These are phyloP conservation scores for Stramonita haemastoma DNA, from an alignment of 2,888 invertebrate genomes.

Conservation along the genomic window DNA sequence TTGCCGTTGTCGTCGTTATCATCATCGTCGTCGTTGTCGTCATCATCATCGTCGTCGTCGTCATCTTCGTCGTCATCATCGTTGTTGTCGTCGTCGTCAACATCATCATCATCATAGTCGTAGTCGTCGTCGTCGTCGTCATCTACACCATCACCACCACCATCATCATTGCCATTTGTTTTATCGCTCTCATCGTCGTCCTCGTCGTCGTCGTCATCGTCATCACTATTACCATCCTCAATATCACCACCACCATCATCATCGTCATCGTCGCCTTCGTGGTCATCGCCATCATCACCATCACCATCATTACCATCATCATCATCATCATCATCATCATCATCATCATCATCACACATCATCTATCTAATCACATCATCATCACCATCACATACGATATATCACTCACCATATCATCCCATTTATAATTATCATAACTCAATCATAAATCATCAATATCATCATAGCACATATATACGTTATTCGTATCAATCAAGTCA, in stretches of 20 bases:
- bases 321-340: constrained; percentile 29
- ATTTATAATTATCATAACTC: too few species aligned
- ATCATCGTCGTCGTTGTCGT: not conserved
- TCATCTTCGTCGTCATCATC: not conserved
- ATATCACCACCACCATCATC: not conserved
- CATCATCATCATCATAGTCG: not conserved
- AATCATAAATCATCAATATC: too few species aligned
- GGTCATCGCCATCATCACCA: not conserved
- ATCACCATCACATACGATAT: constrained; percentile 5
- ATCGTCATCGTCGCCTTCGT: constrained; percentile 30
- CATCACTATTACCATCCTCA: too few species aligned
- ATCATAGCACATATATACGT: too few species aligned
- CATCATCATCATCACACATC: not conserved
- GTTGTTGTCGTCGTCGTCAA: not conserved
- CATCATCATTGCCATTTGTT: not conserved
- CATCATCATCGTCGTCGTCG: not conserved
- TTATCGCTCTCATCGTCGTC: not conserved
- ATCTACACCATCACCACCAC: not conserved
- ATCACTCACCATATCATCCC: too few species aligned
- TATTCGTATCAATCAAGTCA: too few species aligned
- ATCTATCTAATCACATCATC: too few species aligned
- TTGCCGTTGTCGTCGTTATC: not conserved
- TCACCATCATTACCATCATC: constrained; percentile 28
- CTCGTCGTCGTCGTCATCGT: too few species aligned
- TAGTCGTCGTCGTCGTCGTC: not conserved